phyloP scores from a whole-genome alignment of 2,797 vertebrate species.

The Epinephelus coioides region DNA sequence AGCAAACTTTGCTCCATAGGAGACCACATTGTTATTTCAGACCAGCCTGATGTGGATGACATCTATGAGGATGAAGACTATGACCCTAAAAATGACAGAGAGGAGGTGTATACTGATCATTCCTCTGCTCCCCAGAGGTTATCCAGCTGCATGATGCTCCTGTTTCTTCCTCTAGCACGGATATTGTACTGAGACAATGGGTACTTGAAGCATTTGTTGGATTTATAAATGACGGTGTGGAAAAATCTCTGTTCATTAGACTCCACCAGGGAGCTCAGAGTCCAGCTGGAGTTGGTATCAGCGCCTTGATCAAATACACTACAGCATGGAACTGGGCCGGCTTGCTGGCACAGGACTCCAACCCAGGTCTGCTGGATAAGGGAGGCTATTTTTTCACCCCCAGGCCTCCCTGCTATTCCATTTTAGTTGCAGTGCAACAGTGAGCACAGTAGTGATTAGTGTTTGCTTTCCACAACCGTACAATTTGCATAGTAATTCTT shows the following conservation, averaged over 20 bases:
- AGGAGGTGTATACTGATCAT: slow-evolving; percentile 49
- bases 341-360: slow-evolving; percentile 16
- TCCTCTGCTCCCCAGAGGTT: slow-evolving; percentile 57
- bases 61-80: slow-evolving; percentile 85
- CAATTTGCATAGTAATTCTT: slow-evolving; percentile 29
- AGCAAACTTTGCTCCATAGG: slow-evolving; percentile 84
- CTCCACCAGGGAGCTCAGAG: background rate
- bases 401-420: background rate
- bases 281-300: slow-evolving; percentile 10
- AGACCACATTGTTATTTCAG: slow-evolving; percentile 69
- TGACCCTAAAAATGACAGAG: slow-evolving; percentile 70
- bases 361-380: slow-evolving; percentile 34
- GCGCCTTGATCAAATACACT: slow-evolving; percentile 23
- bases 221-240: slow-evolving; percentile 21
- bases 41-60: slow-evolving; percentile 79
- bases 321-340: background rate
- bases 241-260: background rate
- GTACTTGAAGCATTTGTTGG: slow-evolving; percentile 5
- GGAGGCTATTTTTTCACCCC: slow-evolving; percentile 13
- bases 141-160: slow-evolving; percentile 21
- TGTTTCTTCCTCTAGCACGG: slow-evolving; percentile 54
- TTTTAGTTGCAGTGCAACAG: slow-evolving; percentile 28
- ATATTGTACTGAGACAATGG: slow-evolving; percentile 61
- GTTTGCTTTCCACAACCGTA: slow-evolving; percentile 27
- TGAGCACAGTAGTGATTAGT: slow-evolving; percentile 46